Base-by-base conservation (phyloP, 1,140 invertebrate species). In the Sycophaga agraensis region DNA sequence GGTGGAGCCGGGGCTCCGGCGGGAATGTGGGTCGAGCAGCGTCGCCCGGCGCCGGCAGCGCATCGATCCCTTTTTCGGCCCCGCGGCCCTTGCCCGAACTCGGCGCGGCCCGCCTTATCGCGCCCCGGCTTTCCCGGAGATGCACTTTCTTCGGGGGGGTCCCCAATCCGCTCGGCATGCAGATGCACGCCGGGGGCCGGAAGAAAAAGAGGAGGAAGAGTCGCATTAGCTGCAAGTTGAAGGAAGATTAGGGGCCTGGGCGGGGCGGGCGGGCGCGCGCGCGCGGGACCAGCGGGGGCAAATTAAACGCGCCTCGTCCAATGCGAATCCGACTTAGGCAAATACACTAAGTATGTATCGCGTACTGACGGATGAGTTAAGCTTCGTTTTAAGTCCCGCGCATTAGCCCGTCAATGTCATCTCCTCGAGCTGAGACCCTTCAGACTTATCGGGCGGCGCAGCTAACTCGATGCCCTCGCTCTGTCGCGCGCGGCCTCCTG, bases 331-430 rank as follows among this genome's bases (percentile, higher is more conserved):
- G 40, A 61, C 59, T 61, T 61, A 61, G 66, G 67, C 66, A 70
- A 70, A 72, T 69, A 72, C 51, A 55, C 70, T 75, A 77, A 78
- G 75, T 74, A 74, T 71, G 70, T 76, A 77, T 77, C 74, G 74
- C 70, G 66, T 75, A 79, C 73, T 75, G 78, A 80, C 77, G 76
- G 76, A 78, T 79, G 70, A 76, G 77, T 77, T 80, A 76, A 80
- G 75, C 78, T 72, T 61, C 72, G 70, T 70, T 78, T 78, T 77
- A 79, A 79, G 76, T 76, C 76, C 73, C 53, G 69, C 67, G 75
- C 70, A 69, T 78, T 77, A 76, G 72, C 74, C 68, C 76, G 70
- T 80, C 78, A 80, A 80, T 80, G 78, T 81, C 79, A 81, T 79
- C 77, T 77, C 74, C 71, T 76, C 70, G 65, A 76, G 73, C 74